Evolutionary conservation across 2,797 vertebrate genomes (phyloP).

Genomic region (Melanotaenia maccullochi): DNA sequence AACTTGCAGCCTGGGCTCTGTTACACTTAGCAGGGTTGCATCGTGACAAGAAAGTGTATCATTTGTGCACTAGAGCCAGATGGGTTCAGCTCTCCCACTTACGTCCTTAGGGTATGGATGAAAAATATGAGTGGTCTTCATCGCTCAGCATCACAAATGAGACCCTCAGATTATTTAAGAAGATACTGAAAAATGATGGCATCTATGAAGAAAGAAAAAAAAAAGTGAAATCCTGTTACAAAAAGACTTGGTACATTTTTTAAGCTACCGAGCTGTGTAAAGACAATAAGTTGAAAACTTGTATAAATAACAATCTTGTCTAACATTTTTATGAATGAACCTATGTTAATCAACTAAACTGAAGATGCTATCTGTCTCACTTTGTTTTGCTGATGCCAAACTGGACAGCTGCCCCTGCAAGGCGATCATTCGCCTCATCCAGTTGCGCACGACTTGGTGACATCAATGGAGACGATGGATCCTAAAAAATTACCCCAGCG

Average conservation of each 20-base stretch:
- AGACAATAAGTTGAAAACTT: not conserved
- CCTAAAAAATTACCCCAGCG: conserved; percentile 72
- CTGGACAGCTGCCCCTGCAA: conserved; percentile 53
- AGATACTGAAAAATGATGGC: not conserved
- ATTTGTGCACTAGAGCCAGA: conserved; percentile 42
- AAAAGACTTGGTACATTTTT: not conserved
- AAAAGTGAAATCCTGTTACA: not conserved
- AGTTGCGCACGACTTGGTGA: conserved; percentile 76
- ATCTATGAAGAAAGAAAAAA: not conserved
- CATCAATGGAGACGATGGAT: conserved; percentile 77
- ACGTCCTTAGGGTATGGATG: conserved; percentile 24
- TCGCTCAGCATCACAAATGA: conserved; percentile 18
- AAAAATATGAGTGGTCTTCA: conserved; percentile 26
- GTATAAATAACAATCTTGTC: not conserved
- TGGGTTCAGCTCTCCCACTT: conserved; percentile 34
- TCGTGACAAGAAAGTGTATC: conserved; percentile 49
- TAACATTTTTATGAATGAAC: conserved; percentile 10
- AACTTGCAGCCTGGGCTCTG: conserved; percentile 13
- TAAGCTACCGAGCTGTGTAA: not conserved
- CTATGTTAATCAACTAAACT: not conserved
- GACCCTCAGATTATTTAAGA: conserved; percentile 10
- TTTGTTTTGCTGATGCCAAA: conserved; percentile 46
- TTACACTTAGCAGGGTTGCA: conserved; percentile 35
- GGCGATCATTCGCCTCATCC: conserved; percentile 40
- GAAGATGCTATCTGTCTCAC: not conserved